Evolutionary conservation across 2,113 vertebrate genomes (phyloP).

Genomic region (Melanotaenia duboulayi): DNA sequence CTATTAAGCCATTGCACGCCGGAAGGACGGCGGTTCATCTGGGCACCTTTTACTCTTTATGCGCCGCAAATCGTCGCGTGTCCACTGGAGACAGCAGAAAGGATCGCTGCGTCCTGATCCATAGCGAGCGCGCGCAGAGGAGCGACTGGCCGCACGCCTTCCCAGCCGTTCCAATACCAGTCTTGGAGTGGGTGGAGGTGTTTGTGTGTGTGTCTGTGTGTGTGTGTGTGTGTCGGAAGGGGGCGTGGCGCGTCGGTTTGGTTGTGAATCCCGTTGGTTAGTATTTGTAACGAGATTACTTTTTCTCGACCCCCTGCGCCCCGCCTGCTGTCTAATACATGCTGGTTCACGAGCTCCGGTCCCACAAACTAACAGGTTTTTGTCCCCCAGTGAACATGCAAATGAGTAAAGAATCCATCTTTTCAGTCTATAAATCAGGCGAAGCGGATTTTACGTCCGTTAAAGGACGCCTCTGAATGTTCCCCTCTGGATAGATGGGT

Average conservation of each 20-base stretch:
- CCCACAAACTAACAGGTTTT: not conserved
- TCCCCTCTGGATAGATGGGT: too few relatives aligned
- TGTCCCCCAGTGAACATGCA: conserved; percentile 5
- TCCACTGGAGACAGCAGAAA: conserved; percentile 31
- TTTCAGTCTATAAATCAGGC: not conserved
- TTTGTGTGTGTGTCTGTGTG: too few relatives aligned
- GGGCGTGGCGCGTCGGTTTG: conserved; percentile 40
- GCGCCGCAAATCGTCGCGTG: conserved; percentile 62
- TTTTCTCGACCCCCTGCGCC: conserved; percentile 21
- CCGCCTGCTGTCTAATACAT: conserved; percentile 10
- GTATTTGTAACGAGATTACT: conserved; percentile 33
- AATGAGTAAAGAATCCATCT: too few relatives aligned
- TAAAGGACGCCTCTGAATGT: not conserved
- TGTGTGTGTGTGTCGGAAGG: too few relatives aligned
- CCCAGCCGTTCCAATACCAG: conserved; percentile 26
- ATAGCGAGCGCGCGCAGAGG: conserved; percentile 69
- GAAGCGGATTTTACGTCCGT: not conserved
- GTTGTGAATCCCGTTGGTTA: conserved; percentile 1
- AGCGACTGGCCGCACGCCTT: conserved; percentile 42
- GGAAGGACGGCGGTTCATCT: conserved; percentile 73
- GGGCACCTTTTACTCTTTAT: conserved; percentile 41
- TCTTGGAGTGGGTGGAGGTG: conserved; percentile 48
- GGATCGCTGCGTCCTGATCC: conserved; percentile 69
- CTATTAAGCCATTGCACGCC: conserved; percentile 87
- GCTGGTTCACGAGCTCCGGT: not conserved